phyloP scores from a whole-genome alignment of 2,113 vertebrate species.

The Rattus norvegicus region DNA sequence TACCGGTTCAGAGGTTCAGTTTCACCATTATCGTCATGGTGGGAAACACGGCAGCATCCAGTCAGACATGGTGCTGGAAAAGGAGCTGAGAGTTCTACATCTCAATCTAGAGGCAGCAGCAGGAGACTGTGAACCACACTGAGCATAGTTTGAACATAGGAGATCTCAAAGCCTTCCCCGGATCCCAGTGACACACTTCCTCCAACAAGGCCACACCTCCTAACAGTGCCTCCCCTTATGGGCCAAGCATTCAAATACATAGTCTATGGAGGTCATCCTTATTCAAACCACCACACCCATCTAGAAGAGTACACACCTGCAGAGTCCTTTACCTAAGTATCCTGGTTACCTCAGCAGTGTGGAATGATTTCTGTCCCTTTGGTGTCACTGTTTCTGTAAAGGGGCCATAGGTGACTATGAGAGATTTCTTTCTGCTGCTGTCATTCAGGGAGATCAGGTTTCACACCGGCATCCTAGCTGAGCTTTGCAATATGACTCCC shows the following conservation, averaged over 20 bases:
- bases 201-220: too few species aligned
- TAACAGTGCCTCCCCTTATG: too few species aligned
- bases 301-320: background rate
- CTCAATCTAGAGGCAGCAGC: background rate
- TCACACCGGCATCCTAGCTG: background rate
- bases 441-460: background rate
- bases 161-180: too few species aligned
- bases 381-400: background rate
- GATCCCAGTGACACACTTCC: too few species aligned
- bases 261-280: background rate
- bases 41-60: background rate
- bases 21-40: background rate
- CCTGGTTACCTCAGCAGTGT: background rate
- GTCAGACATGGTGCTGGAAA: background rate
- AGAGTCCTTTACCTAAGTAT: background rate
- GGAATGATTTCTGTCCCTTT: background rate
- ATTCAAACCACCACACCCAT: background rate
- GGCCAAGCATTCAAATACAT: background rate
- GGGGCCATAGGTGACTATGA: background rate
- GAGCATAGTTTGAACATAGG: background rate
- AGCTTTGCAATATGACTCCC: background rate
- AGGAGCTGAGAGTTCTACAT: too few species aligned
- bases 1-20: background rate
- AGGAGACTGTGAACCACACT: background rate
- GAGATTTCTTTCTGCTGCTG: background rate